These are phyloP conservation scores for Eupithecia inturbata DNA, from an alignment of 2,888 invertebrate genomes.

Conservation along the genomic window DNA sequence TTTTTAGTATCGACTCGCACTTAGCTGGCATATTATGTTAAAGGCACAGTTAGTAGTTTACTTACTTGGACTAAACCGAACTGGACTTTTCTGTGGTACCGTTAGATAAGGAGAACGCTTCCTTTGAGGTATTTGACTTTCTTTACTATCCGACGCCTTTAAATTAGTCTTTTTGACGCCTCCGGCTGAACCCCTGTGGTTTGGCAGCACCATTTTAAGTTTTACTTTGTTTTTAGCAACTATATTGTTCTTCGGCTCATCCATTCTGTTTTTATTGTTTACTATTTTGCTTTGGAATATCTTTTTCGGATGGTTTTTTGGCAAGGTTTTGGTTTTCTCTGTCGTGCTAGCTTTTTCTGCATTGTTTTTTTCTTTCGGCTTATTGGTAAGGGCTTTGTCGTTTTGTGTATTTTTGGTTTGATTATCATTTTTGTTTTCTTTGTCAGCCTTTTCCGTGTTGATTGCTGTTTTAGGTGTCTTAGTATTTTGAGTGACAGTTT, in stretches of 20 bases:
- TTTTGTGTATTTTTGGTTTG: not conserved
- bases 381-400: not conserved
- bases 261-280: not conserved
- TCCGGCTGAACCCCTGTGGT: conserved; percentile 18
- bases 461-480: not conserved
- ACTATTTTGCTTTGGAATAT: not conserved
- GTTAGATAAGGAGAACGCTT: conserved; percentile 46
- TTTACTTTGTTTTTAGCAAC: not conserved
- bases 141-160: conserved; percentile 33
- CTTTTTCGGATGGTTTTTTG: not conserved
- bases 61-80: conserved; percentile 67
- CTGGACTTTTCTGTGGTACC: conserved; percentile 49
- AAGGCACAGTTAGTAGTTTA: conserved; percentile 25
- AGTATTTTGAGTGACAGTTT: not conserved
- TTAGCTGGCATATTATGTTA: not conserved
- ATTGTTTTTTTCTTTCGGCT: not conserved
- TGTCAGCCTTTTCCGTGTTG: not conserved
- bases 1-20: too few relatives aligned
- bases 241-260: conserved; percentile 16
- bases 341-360: not conserved
- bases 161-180: conserved; percentile 10
- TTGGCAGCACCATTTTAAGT: conserved; percentile 12
- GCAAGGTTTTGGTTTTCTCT: not conserved
- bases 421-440: conserved; percentile 2
- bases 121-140: conserved; percentile 59